Conservation (phyloP, 2,888 invertebrate species). For the Steinernema hermaphroditum region DNA sequence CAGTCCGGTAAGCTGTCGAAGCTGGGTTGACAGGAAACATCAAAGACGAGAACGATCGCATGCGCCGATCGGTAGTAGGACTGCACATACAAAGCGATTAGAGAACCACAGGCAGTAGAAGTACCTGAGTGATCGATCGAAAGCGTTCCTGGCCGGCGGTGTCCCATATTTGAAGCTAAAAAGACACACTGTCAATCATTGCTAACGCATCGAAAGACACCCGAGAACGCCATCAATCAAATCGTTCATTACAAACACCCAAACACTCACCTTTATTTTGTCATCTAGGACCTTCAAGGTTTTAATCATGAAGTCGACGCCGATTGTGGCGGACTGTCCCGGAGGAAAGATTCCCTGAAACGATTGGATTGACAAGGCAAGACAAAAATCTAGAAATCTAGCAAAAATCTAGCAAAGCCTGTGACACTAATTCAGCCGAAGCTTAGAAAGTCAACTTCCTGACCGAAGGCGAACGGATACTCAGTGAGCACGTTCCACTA, state of each 20-base stretch:
- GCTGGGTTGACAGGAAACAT: conserved; percentile 94
- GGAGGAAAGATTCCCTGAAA: conserved; percentile 87
- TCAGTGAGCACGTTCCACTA: no score
- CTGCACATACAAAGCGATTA: conserved; percentile 38
- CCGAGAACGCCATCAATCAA: not conserved
- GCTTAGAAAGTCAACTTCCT: no score
- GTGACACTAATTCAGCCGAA: not conserved
- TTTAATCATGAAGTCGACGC: conserved; percentile 99
- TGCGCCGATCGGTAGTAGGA: conserved; percentile 91
- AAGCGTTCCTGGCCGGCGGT: conserved; percentile 94
- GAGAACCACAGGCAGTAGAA: no score
- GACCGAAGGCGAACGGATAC: no score
- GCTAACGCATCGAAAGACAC: conserved; percentile 8
- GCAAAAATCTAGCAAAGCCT: no score
- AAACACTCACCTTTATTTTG: conserved; percentile 68
- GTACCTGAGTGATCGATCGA: conserved; percentile 86
- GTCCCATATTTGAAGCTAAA: conserved; percentile 96
- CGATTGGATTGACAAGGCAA: not conserved
- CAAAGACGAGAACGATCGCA: conserved; percentile 89
- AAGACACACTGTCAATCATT: conserved; percentile 21
- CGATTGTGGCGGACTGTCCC: conserved; percentile 96
- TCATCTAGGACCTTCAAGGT: conserved; percentile 84
- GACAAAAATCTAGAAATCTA: no score
- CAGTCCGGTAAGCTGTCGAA: conserved; percentile 96
- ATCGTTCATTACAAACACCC: not conserved